phyloP scores from a whole-genome alignment of 2,888 invertebrate species.

The Thyatira batis region DNA sequence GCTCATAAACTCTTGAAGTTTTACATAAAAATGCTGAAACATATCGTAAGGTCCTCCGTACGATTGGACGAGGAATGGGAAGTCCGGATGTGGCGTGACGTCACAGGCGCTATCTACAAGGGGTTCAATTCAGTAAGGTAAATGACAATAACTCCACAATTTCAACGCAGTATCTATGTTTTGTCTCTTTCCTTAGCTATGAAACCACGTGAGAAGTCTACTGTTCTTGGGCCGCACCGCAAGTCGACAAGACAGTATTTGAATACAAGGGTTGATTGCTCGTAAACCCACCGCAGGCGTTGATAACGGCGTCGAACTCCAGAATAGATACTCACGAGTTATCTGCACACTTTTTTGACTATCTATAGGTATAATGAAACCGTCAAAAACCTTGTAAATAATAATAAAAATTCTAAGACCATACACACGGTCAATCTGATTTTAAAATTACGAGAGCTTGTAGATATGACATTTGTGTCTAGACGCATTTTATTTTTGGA shows the following conservation, averaged over 20 bases:
- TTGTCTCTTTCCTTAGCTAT: too few species aligned
- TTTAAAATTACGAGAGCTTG: too few species aligned
- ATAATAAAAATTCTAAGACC: background rate
- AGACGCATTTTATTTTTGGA: too few species aligned
- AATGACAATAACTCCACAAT: too few species aligned
- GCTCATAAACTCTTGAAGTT: slow-evolving; percentile 2
- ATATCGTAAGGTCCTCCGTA: slow-evolving; percentile 26
- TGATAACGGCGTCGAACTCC: slow-evolving; percentile 40
- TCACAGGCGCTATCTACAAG: slow-evolving; percentile 53
- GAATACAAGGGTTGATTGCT: slow-evolving; percentile 61
- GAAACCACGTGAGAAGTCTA: too few species aligned
- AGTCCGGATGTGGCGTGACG: slow-evolving; percentile 59
- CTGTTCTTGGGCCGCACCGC: too few species aligned
- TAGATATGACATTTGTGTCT: too few species aligned
- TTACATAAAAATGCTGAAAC: slow-evolving; percentile 10
- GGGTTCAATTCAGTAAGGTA: too few species aligned
- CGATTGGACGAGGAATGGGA: slow-evolving; percentile 46
- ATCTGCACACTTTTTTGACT: slow-evolving; percentile 3
- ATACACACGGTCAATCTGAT: too few species aligned
- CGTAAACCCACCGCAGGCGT: slow-evolving; percentile 50
- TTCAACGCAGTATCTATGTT: too few species aligned
- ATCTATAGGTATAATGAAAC: background rate
- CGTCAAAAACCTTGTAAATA: background rate
- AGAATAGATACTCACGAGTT: slow-evolving; percentile 31
- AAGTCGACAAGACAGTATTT: too few species aligned